Conservation (phyloP, 2,888 invertebrate genomes). For the Chironomus tentans region DNA sequence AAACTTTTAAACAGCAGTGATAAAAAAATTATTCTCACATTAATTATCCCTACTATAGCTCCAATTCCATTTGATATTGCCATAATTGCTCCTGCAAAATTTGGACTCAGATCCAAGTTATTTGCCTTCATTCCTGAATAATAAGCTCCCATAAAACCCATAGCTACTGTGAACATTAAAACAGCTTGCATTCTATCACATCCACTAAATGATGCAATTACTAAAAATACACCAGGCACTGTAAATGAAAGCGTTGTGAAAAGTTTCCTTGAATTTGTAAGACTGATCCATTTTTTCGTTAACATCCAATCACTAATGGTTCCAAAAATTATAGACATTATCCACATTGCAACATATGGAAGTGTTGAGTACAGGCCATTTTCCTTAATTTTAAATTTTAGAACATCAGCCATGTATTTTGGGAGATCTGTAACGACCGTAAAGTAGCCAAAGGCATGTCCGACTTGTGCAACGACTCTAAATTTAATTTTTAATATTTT, state of each 20-base stretch:
- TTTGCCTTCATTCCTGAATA: conserved; percentile 58
- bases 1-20: neutral
- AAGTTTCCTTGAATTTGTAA: conserved; percentile 49
- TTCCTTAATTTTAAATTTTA: conserved; percentile 44
- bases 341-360: conserved; percentile 47
- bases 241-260: conserved; percentile 46
- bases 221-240: conserved; percentile 48
- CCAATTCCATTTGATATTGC: conserved; percentile 52
- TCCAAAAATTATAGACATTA: conserved; percentile 46
- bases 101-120: conserved; percentile 54
- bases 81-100: conserved; percentile 55
- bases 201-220: conserved; percentile 51
- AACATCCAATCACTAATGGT: conserved; percentile 55
- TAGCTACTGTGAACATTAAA: conserved; percentile 48
- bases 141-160: conserved; percentile 55
- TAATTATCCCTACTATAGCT: conserved; percentile 35
- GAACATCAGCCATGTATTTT: conserved; percentile 45
- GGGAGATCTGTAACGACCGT: conserved; percentile 49
- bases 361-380: conserved; percentile 46
- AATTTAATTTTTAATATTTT: no score
- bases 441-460: conserved; percentile 48
- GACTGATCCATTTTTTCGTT: conserved; percentile 44
- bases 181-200: conserved; percentile 48
- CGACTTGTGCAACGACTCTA: conserved; percentile 45
- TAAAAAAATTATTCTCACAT: conserved; percentile 2